phyloP scores from a whole-genome alignment of 2,888 invertebrate species.

The Erebia palarica region DNA sequence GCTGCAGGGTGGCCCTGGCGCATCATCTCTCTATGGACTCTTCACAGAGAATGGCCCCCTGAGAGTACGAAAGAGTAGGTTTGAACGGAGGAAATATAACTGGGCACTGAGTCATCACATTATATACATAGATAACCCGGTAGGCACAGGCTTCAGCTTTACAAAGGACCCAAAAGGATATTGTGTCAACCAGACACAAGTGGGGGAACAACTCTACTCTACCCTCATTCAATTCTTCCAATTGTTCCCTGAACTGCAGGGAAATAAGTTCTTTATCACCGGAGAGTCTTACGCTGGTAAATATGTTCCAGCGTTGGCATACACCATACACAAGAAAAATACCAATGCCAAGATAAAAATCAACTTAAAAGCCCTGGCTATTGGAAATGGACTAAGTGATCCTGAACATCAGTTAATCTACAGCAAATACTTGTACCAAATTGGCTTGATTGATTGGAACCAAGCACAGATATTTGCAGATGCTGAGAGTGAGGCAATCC shows the following conservation, averaged over 20 bases:
- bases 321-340: slow-evolving; percentile 86
- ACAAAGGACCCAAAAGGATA: slow-evolving; percentile 90
- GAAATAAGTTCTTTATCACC: slow-evolving; percentile 91
- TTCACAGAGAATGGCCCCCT: slow-evolving; percentile 93
- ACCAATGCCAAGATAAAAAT: slow-evolving; percentile 85
- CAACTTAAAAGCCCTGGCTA: slow-evolving; percentile 87
- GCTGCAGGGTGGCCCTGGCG: slow-evolving; percentile 94
- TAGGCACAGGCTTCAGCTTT: slow-evolving; percentile 96
- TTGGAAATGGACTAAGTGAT: slow-evolving; percentile 92
- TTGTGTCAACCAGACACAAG: slow-evolving; percentile 89
- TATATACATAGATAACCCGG: slow-evolving; percentile 96
- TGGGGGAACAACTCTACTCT: slow-evolving; percentile 90
- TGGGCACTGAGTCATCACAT: slow-evolving; percentile 92
- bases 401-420: slow-evolving; percentile 90
- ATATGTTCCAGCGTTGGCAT: slow-evolving; percentile 88
- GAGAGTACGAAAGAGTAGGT: slow-evolving; percentile 57
- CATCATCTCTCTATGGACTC: slow-evolving; percentile 89
- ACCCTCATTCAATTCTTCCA: slow-evolving; percentile 92
- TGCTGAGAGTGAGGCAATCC: slow-evolving; percentile 81
- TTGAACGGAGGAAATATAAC: slow-evolving; percentile 86
- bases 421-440: slow-evolving; percentile 90
- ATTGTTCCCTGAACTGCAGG: slow-evolving; percentile 88
- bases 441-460: slow-evolving; percentile 87
- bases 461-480: slow-evolving; percentile 83
- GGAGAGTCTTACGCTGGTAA: slow-evolving; percentile 95